Evolutionary conservation across 2,888 invertebrate genomes (phyloP), one percentile per base, ranked within the genome.

Genomic region (Helleia helle): DNA sequence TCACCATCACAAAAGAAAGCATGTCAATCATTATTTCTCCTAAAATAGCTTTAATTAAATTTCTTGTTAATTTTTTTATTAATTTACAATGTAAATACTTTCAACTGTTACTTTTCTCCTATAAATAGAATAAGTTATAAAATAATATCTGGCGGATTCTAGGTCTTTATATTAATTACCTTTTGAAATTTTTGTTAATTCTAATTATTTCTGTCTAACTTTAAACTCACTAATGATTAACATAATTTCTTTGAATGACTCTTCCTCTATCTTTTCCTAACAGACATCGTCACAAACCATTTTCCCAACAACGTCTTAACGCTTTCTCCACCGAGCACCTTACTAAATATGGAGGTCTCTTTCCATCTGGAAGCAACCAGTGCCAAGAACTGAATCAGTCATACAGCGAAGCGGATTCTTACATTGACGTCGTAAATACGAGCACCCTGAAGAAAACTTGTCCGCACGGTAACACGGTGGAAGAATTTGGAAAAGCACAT

Each of bases 201-300:
- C 17, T 39, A 25, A 22, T 22, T 26, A 25, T 26, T 15, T 40
- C 22, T 26, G 17, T 31, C 18, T 28, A 11, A 34, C 34, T 41
- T 18, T 39, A 24, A 38, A 18, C 31, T 29, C 41, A 40, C 15
- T 41, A 37, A 40, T 39, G 30, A 39, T 34, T 43, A 44, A 41
- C 42, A 31, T 36, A 26, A 39, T 39, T 45, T 51, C 45, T 45
- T 47, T 45, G 38, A 69, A 62, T 73, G 65, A 71, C 63, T 62
- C 45, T 52, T 53, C 54, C 62, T 65, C 70, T 68, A 62, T 73
- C 73, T 79, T 69, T 70, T 61, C 58, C 63, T 76, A 75, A 74
- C 83, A 86, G 86, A 83, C 80, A 76, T 57, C 80, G 71, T 50
- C 79, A 77, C 71, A 83, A 79, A 74, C 76, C 85, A 73, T 86